Evolutionary conservation across 2,113 vertebrate species (phyloP).

Genomic region (Dicentrarchus labrax): DNA sequence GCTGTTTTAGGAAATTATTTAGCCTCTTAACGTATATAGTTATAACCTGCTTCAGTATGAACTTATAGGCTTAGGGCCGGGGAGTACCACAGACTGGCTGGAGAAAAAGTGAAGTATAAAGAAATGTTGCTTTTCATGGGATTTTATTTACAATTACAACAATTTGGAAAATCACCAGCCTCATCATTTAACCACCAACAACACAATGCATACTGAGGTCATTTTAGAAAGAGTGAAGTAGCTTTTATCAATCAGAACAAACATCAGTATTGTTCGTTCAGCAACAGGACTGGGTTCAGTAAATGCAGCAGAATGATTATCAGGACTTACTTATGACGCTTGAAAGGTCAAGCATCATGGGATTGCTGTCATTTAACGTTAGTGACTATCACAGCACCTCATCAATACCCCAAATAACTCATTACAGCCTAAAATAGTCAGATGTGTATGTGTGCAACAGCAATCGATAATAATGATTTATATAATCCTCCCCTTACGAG

Average conservation of each 20-base stretch:
- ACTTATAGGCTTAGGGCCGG: too few relatives aligned
- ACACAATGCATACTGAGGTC: too few relatives aligned
- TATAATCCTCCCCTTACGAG: slow-evolving; percentile 25
- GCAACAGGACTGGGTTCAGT: not conserved
- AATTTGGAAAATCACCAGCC: not conserved
- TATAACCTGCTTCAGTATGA: not conserved
- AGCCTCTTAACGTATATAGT: too few relatives aligned
- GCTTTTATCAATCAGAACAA: not conserved
- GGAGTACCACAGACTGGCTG: not conserved
- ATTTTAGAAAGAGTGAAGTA: not conserved
- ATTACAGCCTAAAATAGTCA: slow-evolving; percentile 9
- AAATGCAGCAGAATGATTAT: slow-evolving; percentile 29
- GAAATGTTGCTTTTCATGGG: not conserved
- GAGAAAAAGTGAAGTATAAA: too few relatives aligned
- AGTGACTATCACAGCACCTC: slow-evolving; percentile 13
- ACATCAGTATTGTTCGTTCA: not conserved
- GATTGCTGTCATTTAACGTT: slow-evolving; percentile 41
- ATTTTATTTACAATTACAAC: not conserved
- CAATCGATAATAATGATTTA: slow-evolving; percentile 15
- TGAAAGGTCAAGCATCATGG: slow-evolving; percentile 24
- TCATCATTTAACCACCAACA: not conserved
- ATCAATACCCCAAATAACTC: slow-evolving; percentile 34
- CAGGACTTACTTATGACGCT: not conserved
- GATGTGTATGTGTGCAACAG: slow-evolving; percentile 10
- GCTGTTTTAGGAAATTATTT: not conserved